A percentile compares a stretch with the other conserved stretches of the same genome.
Conservation (phyloP, 2,888 invertebrate species). For the Carterocephalus palaemon region DNA sequence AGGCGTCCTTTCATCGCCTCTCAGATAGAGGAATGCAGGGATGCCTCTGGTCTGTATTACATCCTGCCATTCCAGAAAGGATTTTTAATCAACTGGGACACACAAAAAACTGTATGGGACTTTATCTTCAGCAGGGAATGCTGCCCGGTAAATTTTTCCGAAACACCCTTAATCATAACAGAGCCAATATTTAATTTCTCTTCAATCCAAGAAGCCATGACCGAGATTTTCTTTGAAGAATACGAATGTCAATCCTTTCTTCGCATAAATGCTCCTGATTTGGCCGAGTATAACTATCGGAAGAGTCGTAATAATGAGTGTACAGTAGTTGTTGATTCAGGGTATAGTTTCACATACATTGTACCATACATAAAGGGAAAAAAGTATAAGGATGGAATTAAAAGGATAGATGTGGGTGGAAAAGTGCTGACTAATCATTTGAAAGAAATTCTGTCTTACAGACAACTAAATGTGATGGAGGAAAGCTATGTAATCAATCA, state of each 20-base stretch:
- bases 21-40: conserved; percentile 97
- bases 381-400: conserved; percentile 82
- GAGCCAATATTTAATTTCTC: conserved; percentile 97
- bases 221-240: conserved; percentile 98
- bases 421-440: conserved; percentile 98
- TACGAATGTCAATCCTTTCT: conserved; percentile 92
- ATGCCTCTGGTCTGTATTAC: conserved; percentile 96
- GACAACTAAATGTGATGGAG: conserved; percentile 98
- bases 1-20: conserved; percentile 93
- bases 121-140: conserved; percentile 93
- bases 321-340: conserved; percentile 93
- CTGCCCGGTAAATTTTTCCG: conserved; percentile 86
- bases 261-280: conserved; percentile 88
- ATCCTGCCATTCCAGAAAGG: conserved; percentile 97
- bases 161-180: conserved; percentile 91
- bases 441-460: conserved; percentile 97
- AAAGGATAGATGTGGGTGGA: conserved; percentile 96
- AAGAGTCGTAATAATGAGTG: conserved; percentile 79
- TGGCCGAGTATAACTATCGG: conserved; percentile 85
- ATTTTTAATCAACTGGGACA: conserved; percentile 96
- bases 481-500: conserved; percentile 99
- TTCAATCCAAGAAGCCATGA: conserved; percentile 94
- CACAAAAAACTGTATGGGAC: conserved; percentile 97
- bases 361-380: conserved; percentile 92
- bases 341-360: conserved; percentile 97